Evolutionary conservation across 2,113 vertebrate genomes (phyloP).

Genomic region (Sminthopsis crassicaudata): DNA sequence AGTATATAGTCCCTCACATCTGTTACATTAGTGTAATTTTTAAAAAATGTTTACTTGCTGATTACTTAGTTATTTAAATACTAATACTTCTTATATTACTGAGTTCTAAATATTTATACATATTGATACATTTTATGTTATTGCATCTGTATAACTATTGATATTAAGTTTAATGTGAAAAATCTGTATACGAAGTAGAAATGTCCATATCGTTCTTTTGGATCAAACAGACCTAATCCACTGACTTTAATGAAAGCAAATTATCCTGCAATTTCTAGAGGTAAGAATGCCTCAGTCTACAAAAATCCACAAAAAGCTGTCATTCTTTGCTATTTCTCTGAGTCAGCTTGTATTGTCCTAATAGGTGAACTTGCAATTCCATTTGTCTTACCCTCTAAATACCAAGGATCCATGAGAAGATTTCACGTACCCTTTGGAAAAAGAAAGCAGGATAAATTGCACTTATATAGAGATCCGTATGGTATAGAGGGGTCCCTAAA

Average conservation of each 20-base stretch:
- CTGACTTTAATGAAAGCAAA: neutral
- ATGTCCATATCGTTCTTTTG: neutral
- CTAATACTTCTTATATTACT: neutral
- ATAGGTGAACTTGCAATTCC: neutral
- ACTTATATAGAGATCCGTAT: neutral
- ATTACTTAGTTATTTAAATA: neutral
- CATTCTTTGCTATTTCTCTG: neutral
- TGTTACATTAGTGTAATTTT: neutral
- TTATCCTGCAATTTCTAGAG: neutral
- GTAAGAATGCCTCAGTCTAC: neutral
- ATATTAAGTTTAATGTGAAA: neutral
- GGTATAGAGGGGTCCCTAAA: neutral
- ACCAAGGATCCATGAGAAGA: neutral
- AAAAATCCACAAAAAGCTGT: neutral
- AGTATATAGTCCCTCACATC: neutral
- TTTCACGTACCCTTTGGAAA: neutral
- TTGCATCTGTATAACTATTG: neutral
- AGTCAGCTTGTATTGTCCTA: neutral
- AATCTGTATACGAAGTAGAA: neutral
- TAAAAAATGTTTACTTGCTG: neutral
- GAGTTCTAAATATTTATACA: neutral
- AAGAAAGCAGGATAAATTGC: neutral
- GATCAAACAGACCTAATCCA: neutral
- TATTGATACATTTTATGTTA: neutral
- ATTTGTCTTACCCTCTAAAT: neutral